Evolutionary conservation across 2,113 vertebrate genomes (phyloP).

Genomic region (Cariama cristata): DNA sequence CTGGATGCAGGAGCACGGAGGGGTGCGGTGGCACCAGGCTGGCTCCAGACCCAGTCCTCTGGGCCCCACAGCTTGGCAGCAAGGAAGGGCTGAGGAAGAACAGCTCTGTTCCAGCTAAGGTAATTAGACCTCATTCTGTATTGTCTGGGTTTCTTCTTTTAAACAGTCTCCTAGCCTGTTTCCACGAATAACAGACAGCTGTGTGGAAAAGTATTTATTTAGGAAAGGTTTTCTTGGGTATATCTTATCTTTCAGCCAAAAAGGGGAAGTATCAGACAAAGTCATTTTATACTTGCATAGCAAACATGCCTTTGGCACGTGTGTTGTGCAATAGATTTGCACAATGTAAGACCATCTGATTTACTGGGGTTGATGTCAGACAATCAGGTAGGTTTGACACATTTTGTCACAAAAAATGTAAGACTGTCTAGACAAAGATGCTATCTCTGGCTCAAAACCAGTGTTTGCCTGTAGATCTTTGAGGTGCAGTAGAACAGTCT

Average conservation of each 20-base stretch:
- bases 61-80: background rate
- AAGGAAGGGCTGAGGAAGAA: background rate
- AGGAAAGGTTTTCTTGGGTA: background rate
- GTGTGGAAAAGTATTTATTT: background rate
- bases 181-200: background rate
- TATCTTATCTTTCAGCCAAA: background rate
- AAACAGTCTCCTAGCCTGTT: background rate
- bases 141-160: background rate
- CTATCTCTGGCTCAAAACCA: background rate
- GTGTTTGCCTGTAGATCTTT: background rate
- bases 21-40: background rate
- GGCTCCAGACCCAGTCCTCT: background rate
- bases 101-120: background rate
- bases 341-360: background rate
- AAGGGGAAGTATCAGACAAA: background rate
- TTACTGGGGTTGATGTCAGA: background rate
- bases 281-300: background rate
- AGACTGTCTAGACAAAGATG: background rate
- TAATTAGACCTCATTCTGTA: background rate
- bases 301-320: fast-evolving
- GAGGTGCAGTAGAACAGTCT: background rate
- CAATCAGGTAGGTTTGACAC: background rate
- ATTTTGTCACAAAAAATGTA: background rate
- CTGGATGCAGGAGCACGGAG: background rate
- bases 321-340: background rate